Conservation (phyloP, 2,113 vertebrate species). For the Quiscalus mexicanus region DNA sequence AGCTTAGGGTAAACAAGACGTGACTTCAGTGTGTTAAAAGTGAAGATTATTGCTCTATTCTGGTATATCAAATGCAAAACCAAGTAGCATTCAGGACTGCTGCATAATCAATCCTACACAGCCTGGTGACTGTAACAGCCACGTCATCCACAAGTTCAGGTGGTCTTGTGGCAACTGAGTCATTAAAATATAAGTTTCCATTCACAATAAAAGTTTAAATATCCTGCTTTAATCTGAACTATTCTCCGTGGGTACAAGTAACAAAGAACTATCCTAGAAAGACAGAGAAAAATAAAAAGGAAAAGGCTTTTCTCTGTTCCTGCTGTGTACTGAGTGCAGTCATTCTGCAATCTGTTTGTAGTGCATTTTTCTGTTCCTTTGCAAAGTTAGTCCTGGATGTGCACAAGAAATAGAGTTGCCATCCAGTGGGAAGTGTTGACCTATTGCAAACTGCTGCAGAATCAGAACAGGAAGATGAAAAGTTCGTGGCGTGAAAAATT, state of each 20-base stretch:
- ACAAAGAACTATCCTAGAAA: background rate
- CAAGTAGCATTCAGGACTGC: background rate
- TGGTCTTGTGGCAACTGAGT: background rate
- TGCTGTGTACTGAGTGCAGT: background rate
- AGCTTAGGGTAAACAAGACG: background rate
- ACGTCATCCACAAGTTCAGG: background rate
- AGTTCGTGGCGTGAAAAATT: background rate
- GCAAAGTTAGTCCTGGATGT: background rate
- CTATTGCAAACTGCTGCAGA: conserved; percentile 6
- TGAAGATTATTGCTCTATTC: background rate
- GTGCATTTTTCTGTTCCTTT: background rate
- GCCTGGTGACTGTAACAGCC: background rate
- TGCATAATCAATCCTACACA: background rate
- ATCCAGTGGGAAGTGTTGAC: conserved; percentile 24
- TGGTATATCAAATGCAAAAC: background rate
- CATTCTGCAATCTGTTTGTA: background rate
- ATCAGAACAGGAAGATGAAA: background rate
- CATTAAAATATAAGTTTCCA: background rate
- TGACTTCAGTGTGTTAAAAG: background rate
- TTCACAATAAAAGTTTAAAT: background rate
- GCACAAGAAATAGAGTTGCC: background rate
- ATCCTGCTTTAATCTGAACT: background rate
- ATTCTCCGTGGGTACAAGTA: background rate
- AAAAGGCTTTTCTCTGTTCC: background rate
- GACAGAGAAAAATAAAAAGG: background rate